Base-by-base conservation (phyloP, 2,113 vertebrate genomes). In the Sebastes schlegelii region DNA sequence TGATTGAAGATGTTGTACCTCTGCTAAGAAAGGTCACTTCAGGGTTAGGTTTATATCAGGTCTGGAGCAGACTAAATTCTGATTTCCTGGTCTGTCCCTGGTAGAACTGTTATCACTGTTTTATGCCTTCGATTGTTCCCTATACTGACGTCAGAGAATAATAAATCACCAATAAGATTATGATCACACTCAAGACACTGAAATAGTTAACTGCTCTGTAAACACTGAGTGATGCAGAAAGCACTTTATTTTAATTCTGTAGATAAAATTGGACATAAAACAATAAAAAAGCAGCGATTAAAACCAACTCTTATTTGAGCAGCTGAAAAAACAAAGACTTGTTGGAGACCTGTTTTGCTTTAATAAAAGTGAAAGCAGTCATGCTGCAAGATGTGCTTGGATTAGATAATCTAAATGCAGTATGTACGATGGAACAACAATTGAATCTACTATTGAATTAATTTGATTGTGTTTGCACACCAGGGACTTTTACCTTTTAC, bases 21-120 rank as follows among this genome's bases (percentile, higher is more conserved):
- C 23, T 34, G n/a, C n/a, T 26, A 65, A 60, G 45, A 13, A 71
- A 75, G 63, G 34, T 78, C 52, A 71, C 13, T 17, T 34, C 11
- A 45, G 16, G 23, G 40, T 86, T 71, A 19, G 5, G 42, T 72
- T 71, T 23, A 70, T 23, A 23, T 55, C 45, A n/a, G 16, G 48
- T 72, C 71, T 19, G 19, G 5, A 43, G 61, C 13, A 16, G 23
- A 26, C 17, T 14, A 4, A 11, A 60, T 46, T 76, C 19, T 43
- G 13, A 60, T 67, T 77, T 51, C 40, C 69, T 74, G 42, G 17
- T 65, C 4, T 3, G 21, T n/a, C 12, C 7, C 52, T 65, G 40
- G 14, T 14, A 34, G 23, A 62, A 26, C n/a, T 79, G 11, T 60
- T 57, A 46, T 61, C 21, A 42, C 17, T 17, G 19, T 62, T 70